These are phyloP conservation scores for Periophthalmus magnuspinnatus DNA, from an alignment of 2,797 vertebrate species.

Conservation along the genomic window DNA sequence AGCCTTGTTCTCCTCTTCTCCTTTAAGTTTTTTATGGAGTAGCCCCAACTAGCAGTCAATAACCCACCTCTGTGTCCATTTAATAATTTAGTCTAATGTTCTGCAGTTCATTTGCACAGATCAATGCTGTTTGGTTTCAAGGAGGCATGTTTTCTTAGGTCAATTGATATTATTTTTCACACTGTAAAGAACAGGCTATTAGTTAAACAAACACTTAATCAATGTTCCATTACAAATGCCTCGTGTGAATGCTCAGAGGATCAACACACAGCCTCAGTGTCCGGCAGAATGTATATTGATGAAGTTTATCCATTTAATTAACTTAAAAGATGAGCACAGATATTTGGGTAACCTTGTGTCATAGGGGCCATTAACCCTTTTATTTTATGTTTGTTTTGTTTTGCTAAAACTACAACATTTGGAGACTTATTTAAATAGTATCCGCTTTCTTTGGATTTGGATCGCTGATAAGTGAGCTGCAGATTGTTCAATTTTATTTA, in stretches of 20 bases:
- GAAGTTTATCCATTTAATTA: not conserved
- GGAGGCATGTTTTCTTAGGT: conserved; percentile 28
- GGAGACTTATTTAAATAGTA: not conserved
- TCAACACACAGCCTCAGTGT: not conserved
- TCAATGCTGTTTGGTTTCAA: conserved; percentile 44
- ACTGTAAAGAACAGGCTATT: conserved; percentile 9
- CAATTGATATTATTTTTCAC: conserved; percentile 9
- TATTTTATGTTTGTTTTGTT: no score
- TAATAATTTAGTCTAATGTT: conserved; percentile 30
- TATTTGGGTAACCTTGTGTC: not conserved
- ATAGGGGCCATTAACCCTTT: not conserved
- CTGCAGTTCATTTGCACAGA: conserved; percentile 27
- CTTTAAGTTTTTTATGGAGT: conserved; percentile 34
- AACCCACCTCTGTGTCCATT: conserved; percentile 28
- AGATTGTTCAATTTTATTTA: not conserved
- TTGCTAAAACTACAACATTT: not conserved
- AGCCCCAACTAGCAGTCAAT: conserved; percentile 51
- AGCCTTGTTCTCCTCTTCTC: conserved; percentile 12
- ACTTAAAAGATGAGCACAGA: not conserved
- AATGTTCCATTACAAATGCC: conserved; percentile 12
- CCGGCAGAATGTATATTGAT: conserved; percentile 1
- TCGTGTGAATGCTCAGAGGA: not conserved
- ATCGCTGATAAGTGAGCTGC: not conserved
- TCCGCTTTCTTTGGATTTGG: not conserved
- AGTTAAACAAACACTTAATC: conserved; percentile 8